phyloP scores from a whole-genome alignment of 2,113 vertebrate species.

The Peucedramus taeniatus region DNA sequence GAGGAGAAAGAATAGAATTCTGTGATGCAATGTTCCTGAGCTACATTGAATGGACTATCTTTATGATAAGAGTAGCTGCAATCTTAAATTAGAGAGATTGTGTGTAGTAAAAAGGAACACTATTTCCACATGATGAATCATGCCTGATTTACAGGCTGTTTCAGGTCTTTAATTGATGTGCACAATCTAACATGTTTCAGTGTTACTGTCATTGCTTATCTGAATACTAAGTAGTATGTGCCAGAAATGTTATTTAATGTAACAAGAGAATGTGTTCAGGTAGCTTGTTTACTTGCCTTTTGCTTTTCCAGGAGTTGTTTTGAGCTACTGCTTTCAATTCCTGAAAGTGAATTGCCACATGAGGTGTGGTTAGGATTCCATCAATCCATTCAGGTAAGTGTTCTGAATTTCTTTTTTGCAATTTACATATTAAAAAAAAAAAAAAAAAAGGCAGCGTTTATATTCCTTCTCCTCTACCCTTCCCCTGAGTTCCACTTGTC shows the following conservation, averaged over 20 bases:
- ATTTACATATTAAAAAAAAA: background rate
- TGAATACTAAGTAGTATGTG: background rate
- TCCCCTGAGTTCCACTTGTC: background rate
- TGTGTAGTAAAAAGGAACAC: background rate
- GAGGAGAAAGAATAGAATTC: background rate
- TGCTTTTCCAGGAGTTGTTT: slow-evolving; percentile 91
- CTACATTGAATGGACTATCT: background rate
- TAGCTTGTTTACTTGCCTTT: slow-evolving; percentile 41
- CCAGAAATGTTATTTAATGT: background rate
- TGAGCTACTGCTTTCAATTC: slow-evolving; percentile 92
- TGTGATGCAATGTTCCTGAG: background rate
- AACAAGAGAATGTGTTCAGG: background rate
- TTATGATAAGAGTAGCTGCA: background rate
- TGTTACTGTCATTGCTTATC: background rate
- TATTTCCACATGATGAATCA: background rate
- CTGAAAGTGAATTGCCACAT: slow-evolving; percentile 89
- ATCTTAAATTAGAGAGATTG: background rate
- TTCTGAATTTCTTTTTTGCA: background rate
- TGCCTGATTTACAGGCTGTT: background rate
- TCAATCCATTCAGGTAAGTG: slow-evolving; percentile 87
- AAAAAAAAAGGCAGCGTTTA: background rate
- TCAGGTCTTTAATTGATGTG: background rate
- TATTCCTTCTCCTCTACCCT: background rate
- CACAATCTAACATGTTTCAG: background rate
- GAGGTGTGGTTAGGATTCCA: slow-evolving; percentile 91